phyloP scores from a whole-genome alignment of 1,140 invertebrate genomes.

The Cotesia typhae region DNA sequence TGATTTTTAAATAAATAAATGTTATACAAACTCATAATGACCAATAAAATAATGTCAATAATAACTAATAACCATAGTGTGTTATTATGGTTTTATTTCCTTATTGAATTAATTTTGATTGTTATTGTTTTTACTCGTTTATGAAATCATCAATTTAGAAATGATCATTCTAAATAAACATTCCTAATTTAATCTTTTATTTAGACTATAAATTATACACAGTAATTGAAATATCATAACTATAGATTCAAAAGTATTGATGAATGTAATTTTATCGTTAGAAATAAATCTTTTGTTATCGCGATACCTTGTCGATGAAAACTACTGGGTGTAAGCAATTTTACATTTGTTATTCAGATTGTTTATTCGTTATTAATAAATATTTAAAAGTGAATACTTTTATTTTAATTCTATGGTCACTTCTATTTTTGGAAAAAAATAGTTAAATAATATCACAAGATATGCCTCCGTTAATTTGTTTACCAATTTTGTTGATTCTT shows the following conservation, averaged over 20 bases:
- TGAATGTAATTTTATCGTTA: not conserved
- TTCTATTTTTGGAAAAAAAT: not conserved
- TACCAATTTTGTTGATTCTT: constrained; percentile 5
- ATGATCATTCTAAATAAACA: too few species aligned
- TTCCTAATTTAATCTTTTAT: not conserved
- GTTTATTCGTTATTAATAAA: not conserved
- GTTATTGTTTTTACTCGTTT: too few species aligned
- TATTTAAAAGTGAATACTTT: not conserved
- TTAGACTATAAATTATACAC: not conserved
- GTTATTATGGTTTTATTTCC: too few species aligned
- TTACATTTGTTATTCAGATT: not conserved
- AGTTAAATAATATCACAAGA: not conserved
- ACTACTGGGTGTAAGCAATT: not conserved
- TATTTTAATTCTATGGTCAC: too few species aligned
- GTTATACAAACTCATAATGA: too few species aligned
- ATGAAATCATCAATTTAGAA: too few species aligned
- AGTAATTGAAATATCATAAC: constrained; percentile 9
- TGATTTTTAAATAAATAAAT: too few species aligned
- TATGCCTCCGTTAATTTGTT: constrained; percentile 4
- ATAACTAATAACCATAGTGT: too few species aligned
- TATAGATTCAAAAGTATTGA: not conserved
- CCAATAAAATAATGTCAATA: too few species aligned
- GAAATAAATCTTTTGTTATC: constrained; percentile 13
- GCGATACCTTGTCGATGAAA: constrained; percentile 14
- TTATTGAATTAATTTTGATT: too few species aligned